Percentiles rank a stretch among this genome's conserved stretches.
Conservation (phyloP, 1,140 invertebrate genomes). For the Aethina tumida region DNA sequence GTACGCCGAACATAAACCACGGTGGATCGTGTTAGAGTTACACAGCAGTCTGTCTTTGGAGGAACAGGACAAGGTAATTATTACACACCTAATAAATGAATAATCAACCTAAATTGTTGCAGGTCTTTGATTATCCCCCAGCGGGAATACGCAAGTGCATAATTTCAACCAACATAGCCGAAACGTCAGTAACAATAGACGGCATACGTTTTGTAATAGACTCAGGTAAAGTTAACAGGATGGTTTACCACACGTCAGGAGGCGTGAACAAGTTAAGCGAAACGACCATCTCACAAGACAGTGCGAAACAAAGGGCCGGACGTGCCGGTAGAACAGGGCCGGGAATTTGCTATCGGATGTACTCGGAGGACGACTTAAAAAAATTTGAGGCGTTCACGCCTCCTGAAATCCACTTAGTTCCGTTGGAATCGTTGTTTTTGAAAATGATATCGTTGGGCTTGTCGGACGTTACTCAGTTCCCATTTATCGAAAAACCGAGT, state of each 20-base stretch:
- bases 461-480: conserved; percentile 83
- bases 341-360: conserved; percentile 75
- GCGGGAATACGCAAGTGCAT: conserved; percentile 94
- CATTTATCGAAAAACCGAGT: conserved; percentile 87
- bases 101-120: conserved; percentile 17
- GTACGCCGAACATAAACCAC: conserved; percentile 70
- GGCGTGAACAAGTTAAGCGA: conserved; percentile 57
- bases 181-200: conserved; percentile 98
- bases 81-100: conserved; percentile 3
- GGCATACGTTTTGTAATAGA: conserved; percentile 91
- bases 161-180: conserved; percentile 98
- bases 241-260: conserved; percentile 84
- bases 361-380: conserved; percentile 60
- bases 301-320: conserved; percentile 93
- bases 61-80: conserved; percentile 87
- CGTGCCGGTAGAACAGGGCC: conserved; percentile 79
- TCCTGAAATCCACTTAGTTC: conserved; percentile 69
- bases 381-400: conserved; percentile 65
- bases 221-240: conserved; percentile 95
- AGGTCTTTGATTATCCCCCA: conserved; percentile 95
- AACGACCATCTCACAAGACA: conserved; percentile 73
- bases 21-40: conserved; percentile 92
- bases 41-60: conserved; percentile 87
- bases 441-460: conserved; percentile 95
- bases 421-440: conserved; percentile 83